Conservation (phyloP, 2,113 vertebrate genomes). For the Scartelaos histophorus region DNA sequence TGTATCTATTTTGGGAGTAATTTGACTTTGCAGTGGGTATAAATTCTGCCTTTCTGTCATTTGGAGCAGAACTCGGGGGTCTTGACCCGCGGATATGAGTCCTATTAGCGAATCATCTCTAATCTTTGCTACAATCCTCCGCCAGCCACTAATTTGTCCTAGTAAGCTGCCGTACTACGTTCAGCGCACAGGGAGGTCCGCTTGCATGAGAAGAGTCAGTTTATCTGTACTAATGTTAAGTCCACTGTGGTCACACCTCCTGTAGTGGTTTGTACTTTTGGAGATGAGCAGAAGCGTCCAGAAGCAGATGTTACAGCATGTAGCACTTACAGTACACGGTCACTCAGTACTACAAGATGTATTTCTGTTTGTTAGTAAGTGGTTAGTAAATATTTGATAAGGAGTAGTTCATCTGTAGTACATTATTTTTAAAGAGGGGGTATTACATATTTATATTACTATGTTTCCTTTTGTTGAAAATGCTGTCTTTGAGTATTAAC, state of each 20-base stretch:
- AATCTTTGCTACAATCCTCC: slow-evolving; percentile 32
- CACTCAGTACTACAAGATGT: too few relatives aligned
- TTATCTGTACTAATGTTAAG: slow-evolving; percentile 44
- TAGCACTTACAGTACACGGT: background rate
- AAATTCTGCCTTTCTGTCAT: slow-evolving; percentile 13
- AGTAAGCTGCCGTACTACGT: slow-evolving; percentile 20
- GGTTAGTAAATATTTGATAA: too few relatives aligned
- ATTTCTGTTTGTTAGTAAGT: too few relatives aligned
- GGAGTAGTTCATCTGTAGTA: too few relatives aligned
- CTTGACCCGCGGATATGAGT: slow-evolving; percentile 31
- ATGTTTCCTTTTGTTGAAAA: too few relatives aligned
- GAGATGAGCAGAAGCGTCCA: slow-evolving; percentile 11
- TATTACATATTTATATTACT: too few relatives aligned
- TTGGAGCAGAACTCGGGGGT: slow-evolving; percentile 26
- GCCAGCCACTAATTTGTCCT: slow-evolving; percentile 26
- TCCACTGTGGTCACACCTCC: slow-evolving; percentile 18
- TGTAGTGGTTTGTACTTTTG: slow-evolving; percentile 14
- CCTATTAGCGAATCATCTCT: slow-evolving; percentile 30
- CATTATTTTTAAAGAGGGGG: too few relatives aligned
- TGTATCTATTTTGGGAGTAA: slow-evolving; percentile 4
- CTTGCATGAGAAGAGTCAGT: slow-evolving; percentile 29
- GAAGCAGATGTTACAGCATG: slow-evolving; percentile 43
- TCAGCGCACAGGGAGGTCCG: slow-evolving; percentile 45
- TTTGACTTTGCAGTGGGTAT: background rate
- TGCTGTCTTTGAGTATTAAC: too few relatives aligned